These are phyloP conservation scores for Bovichtus variegatus DNA, from an alignment of 2,797 vertebrate genomes.

Conservation along the genomic window DNA sequence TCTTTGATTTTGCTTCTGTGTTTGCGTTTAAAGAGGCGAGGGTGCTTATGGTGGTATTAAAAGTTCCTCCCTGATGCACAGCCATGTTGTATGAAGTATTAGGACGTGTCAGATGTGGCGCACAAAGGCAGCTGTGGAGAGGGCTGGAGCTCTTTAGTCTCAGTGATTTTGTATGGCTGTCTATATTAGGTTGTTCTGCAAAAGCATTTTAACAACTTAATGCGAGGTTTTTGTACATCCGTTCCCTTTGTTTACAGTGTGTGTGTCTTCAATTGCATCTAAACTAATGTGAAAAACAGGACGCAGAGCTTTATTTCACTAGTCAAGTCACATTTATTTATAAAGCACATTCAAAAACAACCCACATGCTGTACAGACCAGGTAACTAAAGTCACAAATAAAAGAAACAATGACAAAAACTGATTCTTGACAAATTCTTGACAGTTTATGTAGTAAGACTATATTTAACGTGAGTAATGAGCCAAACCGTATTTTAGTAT, in stretches of 20 bases:
- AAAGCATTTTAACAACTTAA: constrained; percentile 55
- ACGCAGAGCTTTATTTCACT: background rate
- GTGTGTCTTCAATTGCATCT: constrained; percentile 3
- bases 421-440: background rate
- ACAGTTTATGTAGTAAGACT: background rate
- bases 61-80: constrained; percentile 55
- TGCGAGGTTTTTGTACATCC: background rate
- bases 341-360: too few species aligned
- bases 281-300: background rate
- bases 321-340: too few species aligned
- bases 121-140: constrained; percentile 60
- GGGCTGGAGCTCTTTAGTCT: constrained; percentile 54
- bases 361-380: too few species aligned
- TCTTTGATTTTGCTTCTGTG: constrained; percentile 79
- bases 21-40: constrained; percentile 71
- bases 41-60: constrained; percentile 71
- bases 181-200: constrained; percentile 35
- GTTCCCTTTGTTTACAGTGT: background rate
- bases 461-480: background rate
- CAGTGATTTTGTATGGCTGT: constrained; percentile 49
- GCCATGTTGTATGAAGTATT: constrained; percentile 56
- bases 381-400: too few species aligned
- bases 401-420: too few species aligned
- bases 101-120: constrained; percentile 71
- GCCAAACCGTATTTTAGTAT: background rate